A percentile compares a stretch with the other conserved stretches of the same genome.
Conservation (phyloP, 2,113 vertebrate species). For the Leucopternis melanops region DNA sequence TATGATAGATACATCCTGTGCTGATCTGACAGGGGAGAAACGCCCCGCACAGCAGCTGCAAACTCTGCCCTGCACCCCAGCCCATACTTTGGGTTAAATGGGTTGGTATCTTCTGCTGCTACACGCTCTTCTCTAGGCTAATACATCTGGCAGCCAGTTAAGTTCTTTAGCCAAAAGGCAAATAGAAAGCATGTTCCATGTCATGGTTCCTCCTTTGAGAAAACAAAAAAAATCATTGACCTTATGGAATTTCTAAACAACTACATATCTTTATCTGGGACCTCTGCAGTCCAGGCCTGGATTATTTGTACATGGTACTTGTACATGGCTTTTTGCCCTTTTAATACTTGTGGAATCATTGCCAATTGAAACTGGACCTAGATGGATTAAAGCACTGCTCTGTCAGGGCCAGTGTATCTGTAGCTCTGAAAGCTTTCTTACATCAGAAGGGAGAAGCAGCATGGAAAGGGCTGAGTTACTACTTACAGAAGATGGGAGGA, state of each 20-base stretch:
- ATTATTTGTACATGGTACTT: not conserved
- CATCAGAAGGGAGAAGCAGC: not conserved
- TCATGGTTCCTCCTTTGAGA: not conserved
- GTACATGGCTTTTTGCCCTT: not conserved
- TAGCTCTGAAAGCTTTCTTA: not conserved
- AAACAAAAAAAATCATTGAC: not conserved
- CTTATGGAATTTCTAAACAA: not conserved
- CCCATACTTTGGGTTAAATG: not conserved
- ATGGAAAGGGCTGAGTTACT: not conserved
- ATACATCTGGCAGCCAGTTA: not conserved
- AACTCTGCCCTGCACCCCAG: not conserved
- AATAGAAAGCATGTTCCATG: not conserved
- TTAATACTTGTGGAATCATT: not conserved
- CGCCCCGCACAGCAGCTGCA: not conserved
- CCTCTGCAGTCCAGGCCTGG: not conserved
- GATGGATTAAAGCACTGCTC: not conserved
- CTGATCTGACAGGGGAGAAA: slow-evolving; percentile 5
- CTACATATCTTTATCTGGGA: not conserved
- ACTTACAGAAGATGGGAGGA: not conserved
- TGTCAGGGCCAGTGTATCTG: not conserved
- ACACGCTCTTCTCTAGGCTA: not conserved
- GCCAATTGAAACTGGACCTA: not conserved
- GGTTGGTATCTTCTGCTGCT: not conserved
- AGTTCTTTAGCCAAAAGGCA: not conserved
- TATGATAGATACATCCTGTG: not conserved